Evolutionary conservation across 2,797 vertebrate genomes (phyloP).

Genomic region (Darevskia mixta): DNA sequence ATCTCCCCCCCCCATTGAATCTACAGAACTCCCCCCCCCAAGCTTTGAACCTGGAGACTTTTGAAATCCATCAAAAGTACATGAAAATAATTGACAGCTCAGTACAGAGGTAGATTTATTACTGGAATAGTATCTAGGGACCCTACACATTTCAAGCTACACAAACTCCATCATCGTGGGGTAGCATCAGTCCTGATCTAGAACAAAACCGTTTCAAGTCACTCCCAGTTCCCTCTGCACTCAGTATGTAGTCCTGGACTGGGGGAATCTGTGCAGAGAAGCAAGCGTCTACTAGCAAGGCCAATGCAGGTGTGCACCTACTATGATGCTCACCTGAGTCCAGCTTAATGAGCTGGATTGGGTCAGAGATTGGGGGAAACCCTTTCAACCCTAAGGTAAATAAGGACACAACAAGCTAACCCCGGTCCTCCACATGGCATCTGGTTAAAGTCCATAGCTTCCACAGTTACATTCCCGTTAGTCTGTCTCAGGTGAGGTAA

Average conservation of each 20-base stretch:
- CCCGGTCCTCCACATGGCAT: neutral
- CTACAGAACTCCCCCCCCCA: neutral
- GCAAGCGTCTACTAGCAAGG: neutral
- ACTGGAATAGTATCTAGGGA: neutral
- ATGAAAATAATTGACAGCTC: neutral
- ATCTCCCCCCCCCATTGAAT: neutral
- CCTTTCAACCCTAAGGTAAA: neutral
- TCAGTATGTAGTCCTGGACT: neutral
- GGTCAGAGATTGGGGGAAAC: neutral
- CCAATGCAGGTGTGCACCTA: neutral
- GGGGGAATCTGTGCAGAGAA: neutral
- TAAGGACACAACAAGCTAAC: neutral
- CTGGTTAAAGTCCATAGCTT: conserved; percentile 2
- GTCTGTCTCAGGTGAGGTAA: neutral
- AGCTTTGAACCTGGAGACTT: conserved; percentile 1
- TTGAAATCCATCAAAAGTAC: conserved; percentile 5
- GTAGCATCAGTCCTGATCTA: neutral
- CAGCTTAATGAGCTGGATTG: neutral
- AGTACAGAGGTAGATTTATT: neutral
- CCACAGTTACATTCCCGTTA: neutral
- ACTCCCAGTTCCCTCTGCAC: neutral
- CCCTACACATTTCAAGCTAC: neutral
- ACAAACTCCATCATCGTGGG: neutral
- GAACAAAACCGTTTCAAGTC: neutral
- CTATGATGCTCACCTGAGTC: neutral